Evolutionary conservation across 2,113 vertebrate genomes (phyloP).

Genomic region (Myotis lucifugus): DNA sequence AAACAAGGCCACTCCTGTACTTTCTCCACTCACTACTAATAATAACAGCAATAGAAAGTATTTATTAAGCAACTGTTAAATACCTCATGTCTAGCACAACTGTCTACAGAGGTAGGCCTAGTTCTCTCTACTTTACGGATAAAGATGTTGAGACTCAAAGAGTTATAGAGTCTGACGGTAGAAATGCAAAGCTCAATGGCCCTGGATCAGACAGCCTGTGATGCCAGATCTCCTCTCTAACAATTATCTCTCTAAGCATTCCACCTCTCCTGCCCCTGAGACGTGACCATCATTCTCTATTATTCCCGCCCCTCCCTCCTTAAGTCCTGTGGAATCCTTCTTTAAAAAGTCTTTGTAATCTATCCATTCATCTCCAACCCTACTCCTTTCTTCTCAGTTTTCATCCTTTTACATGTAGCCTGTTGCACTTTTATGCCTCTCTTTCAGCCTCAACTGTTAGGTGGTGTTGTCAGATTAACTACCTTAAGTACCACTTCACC

Average conservation of each 20-base stretch:
- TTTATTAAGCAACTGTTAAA: background rate
- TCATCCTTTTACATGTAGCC: background rate
- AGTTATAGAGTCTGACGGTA: rapidly evolving
- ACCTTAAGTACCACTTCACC: background rate
- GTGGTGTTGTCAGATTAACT: background rate
- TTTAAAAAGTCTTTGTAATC: background rate
- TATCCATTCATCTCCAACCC: background rate
- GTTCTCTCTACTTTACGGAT: background rate
- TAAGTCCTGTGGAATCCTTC: background rate
- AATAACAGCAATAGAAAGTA: background rate
- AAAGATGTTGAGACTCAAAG: background rate
- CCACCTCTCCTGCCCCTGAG: background rate
- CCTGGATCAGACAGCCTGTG: background rate
- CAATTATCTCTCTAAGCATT: rapidly evolving
- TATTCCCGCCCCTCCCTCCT: background rate
- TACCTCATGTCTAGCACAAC: background rate
- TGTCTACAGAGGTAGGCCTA: background rate
- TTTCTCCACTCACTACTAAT: background rate
- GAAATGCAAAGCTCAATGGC: too few species aligned
- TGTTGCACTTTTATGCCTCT: background rate
- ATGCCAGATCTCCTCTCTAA: background rate
- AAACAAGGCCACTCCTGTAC: background rate
- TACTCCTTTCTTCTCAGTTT: background rate
- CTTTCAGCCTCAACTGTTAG: background rate
- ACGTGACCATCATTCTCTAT: background rate